Evolutionary conservation across 1,140 invertebrate species (phyloP).

Genomic region (Brachionus angularis): DNA sequence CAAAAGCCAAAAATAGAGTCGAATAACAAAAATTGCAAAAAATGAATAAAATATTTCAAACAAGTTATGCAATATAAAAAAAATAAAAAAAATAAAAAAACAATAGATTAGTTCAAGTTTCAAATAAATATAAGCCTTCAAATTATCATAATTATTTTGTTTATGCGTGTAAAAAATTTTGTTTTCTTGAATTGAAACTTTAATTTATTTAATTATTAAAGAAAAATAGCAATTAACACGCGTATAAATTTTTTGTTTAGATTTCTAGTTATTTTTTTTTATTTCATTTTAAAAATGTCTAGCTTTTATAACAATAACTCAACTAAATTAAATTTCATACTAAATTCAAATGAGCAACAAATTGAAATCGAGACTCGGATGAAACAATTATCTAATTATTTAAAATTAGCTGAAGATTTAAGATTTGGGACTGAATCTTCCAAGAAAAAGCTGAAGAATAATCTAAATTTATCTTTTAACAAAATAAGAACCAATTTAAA

Average conservation of each 20-base stretch:
- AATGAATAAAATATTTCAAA: too few species aligned
- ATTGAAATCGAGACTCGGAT: slow-evolving; percentile 1
- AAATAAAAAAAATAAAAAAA: background rate
- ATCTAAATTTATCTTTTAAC: background rate
- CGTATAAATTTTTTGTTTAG: background rate
- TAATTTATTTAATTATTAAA: background rate
- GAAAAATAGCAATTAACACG: slow-evolving; percentile 4
- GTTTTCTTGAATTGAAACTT: slow-evolving; percentile 16
- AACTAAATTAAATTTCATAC: background rate
- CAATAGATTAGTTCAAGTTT: background rate
- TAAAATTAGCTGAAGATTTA: slow-evolving; percentile 4
- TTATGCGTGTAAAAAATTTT: background rate
- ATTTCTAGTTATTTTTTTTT: slow-evolving; percentile 25
- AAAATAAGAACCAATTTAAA: background rate
- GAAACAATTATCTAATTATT: slow-evolving; percentile 1
- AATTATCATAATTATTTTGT: slow-evolving; percentile 35
- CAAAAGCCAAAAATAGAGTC: too few species aligned
- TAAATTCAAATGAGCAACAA: slow-evolving; percentile 23
- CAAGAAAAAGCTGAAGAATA: background rate
- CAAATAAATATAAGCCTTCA: slow-evolving; percentile 30
- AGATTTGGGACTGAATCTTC: background rate
- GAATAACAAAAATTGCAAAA: too few species aligned
- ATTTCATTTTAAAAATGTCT: slow-evolving; percentile 19
- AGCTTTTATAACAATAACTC: background rate
- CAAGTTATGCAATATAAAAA: background rate